These are phyloP conservation scores for Eristalinus sepulchralis DNA, from an alignment of 2,888 invertebrate species.

Conservation along the genomic window DNA sequence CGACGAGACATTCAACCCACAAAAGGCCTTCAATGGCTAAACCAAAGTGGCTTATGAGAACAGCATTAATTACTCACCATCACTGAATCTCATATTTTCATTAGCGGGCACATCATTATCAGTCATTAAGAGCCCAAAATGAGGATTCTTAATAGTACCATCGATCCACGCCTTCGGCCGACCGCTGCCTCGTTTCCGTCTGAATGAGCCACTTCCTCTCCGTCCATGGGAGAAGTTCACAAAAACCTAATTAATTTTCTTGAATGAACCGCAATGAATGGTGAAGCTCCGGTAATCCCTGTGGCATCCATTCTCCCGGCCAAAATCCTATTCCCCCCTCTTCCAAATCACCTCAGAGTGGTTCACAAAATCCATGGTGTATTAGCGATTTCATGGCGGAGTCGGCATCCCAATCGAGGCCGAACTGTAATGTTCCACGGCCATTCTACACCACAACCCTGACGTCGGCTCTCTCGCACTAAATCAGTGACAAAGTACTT, in stretches of 20 bases:
- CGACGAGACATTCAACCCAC: no score
- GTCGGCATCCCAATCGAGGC: constrained; percentile 24
- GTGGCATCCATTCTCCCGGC: background rate
- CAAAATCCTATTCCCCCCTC: constrained; percentile 34
- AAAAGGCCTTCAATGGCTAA: no score
- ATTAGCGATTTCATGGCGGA: constrained; percentile 40
- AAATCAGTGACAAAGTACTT: constrained; percentile 23
- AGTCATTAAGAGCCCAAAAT: background rate
- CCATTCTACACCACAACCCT: background rate
- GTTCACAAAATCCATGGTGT: constrained; percentile 21
- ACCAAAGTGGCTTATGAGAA: background rate
- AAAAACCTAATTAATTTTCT: constrained; percentile 40
- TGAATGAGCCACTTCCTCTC: background rate
- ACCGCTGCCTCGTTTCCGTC: background rate
- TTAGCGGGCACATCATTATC: background rate
- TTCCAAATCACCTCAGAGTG: constrained; percentile 5
- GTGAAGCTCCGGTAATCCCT: constrained; percentile 5
- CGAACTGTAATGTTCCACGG: constrained; percentile 1
- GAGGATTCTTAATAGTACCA: background rate
- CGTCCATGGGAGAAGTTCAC: background rate
- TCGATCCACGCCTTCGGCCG: background rate
- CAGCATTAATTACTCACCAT: background rate
- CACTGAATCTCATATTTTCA: background rate
- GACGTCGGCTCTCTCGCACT: background rate
- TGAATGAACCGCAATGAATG: constrained; percentile 11